Percentiles rank a stretch among this genome's conserved stretches.
These are phyloP conservation scores for Podilymbus podiceps DNA, from an alignment of 2,113 vertebrate genomes.

Conservation along the genomic window DNA sequence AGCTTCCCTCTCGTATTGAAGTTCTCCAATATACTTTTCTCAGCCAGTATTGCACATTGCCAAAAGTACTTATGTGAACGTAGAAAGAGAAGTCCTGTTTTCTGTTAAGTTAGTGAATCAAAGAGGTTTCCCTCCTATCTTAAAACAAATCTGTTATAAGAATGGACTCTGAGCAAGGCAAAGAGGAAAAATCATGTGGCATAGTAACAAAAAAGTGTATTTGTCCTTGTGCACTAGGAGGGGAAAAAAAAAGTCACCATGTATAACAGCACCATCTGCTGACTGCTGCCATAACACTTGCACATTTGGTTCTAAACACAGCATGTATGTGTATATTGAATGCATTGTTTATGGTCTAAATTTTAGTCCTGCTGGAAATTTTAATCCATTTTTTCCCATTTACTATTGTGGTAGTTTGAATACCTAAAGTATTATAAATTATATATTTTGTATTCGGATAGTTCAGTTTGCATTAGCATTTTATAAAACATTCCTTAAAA, in stretches of 20 bases:
- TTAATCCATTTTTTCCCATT: background rate
- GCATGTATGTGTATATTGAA: background rate
- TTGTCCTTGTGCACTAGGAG: background rate
- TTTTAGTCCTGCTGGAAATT: background rate
- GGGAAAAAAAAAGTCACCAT: background rate
- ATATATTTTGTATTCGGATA: background rate
- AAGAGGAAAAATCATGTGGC: background rate
- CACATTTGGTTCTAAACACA: background rate
- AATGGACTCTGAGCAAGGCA: background rate
- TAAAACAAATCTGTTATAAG: background rate
- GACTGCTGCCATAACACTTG: background rate
- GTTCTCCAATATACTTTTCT: background rate
- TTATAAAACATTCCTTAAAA: background rate
- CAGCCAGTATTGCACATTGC: background rate
- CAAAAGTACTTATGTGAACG: background rate
- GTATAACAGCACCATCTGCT: background rate
- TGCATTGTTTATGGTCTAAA: background rate
- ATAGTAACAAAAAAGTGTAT: accelerated
- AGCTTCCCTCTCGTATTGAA: accelerated
- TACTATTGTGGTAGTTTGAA: background rate
- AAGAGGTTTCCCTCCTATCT: background rate
- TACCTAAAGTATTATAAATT: background rate
- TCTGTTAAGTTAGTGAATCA: background rate
- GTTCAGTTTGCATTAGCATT: background rate
- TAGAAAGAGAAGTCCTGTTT: background rate